Base-by-base conservation (phyloP, 1,140 invertebrate species). In the Euura lappo region DNA sequence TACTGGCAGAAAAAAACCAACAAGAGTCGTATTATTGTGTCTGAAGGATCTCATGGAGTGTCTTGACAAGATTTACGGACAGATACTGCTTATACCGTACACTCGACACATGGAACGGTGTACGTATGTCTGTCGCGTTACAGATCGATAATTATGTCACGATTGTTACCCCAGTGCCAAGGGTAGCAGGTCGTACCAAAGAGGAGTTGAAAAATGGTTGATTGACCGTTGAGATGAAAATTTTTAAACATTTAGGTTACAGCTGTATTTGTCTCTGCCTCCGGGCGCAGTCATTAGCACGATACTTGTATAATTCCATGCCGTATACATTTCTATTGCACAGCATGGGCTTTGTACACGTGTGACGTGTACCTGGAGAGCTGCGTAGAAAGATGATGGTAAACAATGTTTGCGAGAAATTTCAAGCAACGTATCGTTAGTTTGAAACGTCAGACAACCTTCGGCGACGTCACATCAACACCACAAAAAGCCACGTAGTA, bases 271-370 rank as follows among this genome's bases (percentile, higher is more conserved):
- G n/a, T n/a, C 7, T 51, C 11, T 51, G 47, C 47, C 11, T 51
- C 7, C 47, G 47, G 51, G 5, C 13, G 13, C 51, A 60, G 51
- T n/a, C 51, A 60, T 60, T 60, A 60, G 51, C 51, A 60, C 13
- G 51, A 60, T n/a, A n/a, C 51, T 60, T 60, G 13, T 60, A 51
- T 51, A 28, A 28, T 28, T 28, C 28, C 28, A 60, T 60, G 13
- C 51, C 13, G 51, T 60, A 60, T 60, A 60, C 51, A n/a, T 60
- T n/a, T 60, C 51, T 6, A 60, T 60, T 60, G 51, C 51, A 60
- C 51, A 60, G 51, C 13, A 60, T 60, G 28, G 28, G 28, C 28
- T 28, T 28, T 28, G 28, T 28, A 28, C 28, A 28, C 28, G 28
- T 28, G 28, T 28, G 28, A 28, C 28, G 28, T 28, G 28, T 28